Evolutionary conservation across 2,113 vertebrate species (phyloP).

Genomic region (human): GRCh38 chr6:165562501-165563000

Average conservation of each 20-base stretch:
- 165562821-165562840: too few species aligned
- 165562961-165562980: background rate
- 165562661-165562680: accelerated
- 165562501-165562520: background rate
- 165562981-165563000: accelerated
- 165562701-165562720: background rate
- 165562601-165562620: background rate
- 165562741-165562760: background rate
- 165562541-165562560: background rate
- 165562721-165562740: background rate
- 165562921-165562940: accelerated
- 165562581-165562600: background rate
- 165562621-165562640: background rate
- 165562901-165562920: too few species aligned
- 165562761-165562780: background rate
- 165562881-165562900: too few species aligned
- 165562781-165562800: background rate
- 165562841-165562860: background rate
- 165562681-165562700: background rate
- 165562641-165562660: background rate
- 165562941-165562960: background rate
- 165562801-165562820: too few species aligned
- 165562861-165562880: accelerated
- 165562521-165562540: background rate
- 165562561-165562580: background rate